Conservation (phyloP, 2,888 invertebrate genomes). For the Xanthia togata region DNA sequence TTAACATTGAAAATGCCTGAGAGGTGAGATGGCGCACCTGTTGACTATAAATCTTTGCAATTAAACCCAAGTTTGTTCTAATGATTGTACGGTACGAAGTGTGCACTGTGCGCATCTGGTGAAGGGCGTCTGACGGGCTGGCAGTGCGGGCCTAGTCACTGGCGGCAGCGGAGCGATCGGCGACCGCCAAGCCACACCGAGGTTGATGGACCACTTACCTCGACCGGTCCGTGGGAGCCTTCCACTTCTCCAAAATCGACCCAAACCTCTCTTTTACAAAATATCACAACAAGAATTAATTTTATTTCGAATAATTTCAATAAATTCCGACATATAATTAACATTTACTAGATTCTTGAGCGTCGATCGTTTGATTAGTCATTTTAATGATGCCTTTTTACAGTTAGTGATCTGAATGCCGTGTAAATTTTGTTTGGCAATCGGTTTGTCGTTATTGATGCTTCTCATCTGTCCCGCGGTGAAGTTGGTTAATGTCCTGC, state of each 20-base stretch:
- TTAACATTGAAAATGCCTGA: slow-evolving; percentile 8
- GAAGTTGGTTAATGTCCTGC: slow-evolving; percentile 77
- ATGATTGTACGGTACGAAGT: slow-evolving; percentile 20
- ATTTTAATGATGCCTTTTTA: slow-evolving; percentile 86
- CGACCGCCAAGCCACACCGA: slow-evolving; percentile 60
- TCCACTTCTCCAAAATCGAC: slow-evolving; percentile 76
- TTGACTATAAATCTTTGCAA: slow-evolving; percentile 13
- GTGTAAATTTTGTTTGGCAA: slow-evolving; percentile 84
- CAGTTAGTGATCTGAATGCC: slow-evolving; percentile 85
- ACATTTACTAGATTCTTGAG: slow-evolving; percentile 86
- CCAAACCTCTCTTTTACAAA: slow-evolving; percentile 77
- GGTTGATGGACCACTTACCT: slow-evolving; percentile 80
- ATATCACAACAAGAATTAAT: slow-evolving; percentile 81
- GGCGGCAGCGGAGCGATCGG: slow-evolving; percentile 47
- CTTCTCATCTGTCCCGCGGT: slow-evolving; percentile 76
- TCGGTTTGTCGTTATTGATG: slow-evolving; percentile 80
- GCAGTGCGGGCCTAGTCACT: slow-evolving; percentile 3
- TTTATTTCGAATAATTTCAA: slow-evolving; percentile 85
- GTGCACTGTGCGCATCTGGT: slow-evolving; percentile 25
- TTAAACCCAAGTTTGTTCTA: slow-evolving; percentile 13
- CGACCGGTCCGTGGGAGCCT: slow-evolving; percentile 82
- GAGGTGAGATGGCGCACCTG: not conserved
- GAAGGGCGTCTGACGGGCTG: slow-evolving; percentile 50
- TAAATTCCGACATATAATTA: slow-evolving; percentile 86
- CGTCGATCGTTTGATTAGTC: slow-evolving; percentile 87